phyloP scores from a whole-genome alignment of 2,797 vertebrate species.

The Rallus crepitans region DNA sequence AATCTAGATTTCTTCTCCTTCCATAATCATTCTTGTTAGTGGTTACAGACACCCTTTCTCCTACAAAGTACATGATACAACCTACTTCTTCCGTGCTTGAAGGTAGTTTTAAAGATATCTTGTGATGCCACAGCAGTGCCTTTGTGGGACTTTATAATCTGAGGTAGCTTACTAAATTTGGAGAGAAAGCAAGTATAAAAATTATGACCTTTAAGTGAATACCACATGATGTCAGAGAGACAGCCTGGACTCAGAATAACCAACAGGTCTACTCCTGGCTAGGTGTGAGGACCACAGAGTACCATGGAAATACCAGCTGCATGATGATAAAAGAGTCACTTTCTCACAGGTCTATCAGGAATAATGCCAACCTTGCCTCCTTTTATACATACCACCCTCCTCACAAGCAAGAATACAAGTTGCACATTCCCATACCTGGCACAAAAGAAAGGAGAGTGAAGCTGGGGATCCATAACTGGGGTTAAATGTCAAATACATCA shows the following conservation, averaged over 20 bases:
- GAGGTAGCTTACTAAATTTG: not conserved
- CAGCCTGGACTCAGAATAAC: not conserved
- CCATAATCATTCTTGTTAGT: not conserved
- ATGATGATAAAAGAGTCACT: not conserved
- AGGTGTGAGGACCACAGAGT: not conserved
- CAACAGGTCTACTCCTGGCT: not conserved
- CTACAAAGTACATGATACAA: not conserved
- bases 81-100: not conserved
- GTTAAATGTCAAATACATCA: not conserved
- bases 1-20: not conserved
- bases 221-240: not conserved
- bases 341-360: not conserved
- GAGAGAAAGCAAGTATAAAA: not conserved
- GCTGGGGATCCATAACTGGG: not conserved
- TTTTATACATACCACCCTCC: not conserved
- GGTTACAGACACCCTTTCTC: not conserved
- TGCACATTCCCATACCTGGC: not conserved
- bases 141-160: not conserved
- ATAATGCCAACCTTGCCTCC: not conserved
- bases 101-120: not conserved
- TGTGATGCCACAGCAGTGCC: not conserved
- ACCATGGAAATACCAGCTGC: not conserved
- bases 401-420: not conserved
- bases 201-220: not conserved
- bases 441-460: not conserved